Conservation (phyloP, 2,888 invertebrate species). For the Nycteola revayana region DNA sequence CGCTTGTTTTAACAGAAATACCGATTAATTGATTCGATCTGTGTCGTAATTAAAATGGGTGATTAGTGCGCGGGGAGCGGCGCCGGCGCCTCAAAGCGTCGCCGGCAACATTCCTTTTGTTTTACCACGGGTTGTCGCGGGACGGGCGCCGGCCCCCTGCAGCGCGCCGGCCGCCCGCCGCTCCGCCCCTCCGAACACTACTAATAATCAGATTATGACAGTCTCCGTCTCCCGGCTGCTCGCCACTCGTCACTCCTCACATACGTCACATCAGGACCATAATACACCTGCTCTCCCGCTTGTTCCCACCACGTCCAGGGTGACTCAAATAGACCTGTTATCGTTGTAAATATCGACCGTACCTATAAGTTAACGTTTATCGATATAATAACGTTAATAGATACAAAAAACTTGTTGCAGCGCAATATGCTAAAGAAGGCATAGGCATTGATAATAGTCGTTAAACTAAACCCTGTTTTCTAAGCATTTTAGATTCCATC, state of each 20-base stretch:
- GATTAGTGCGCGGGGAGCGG: conserved; percentile 78
- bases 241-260: conserved; percentile 60
- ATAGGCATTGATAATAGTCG: too few species aligned
- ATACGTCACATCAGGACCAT: too few species aligned
- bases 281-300: too few species aligned
- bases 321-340: too few species aligned
- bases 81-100: conserved; percentile 82
- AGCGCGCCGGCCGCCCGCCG: conserved; percentile 69
- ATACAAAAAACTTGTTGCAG: too few species aligned
- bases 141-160: conserved; percentile 80
- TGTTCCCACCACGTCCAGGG: too few species aligned
- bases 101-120: conserved; percentile 81
- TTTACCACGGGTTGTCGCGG: conserved; percentile 77
- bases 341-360: too few species aligned
- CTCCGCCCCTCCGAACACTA: conserved; percentile 73
- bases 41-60: conserved; percentile 82
- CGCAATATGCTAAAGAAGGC: too few species aligned
- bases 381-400: too few species aligned
- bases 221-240: conserved; percentile 58
- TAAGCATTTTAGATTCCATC: too few species aligned
- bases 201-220: conserved; percentile 81
- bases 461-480: too few species aligned
- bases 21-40: conserved; percentile 82
- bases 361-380: too few species aligned
- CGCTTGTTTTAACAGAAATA: conserved; percentile 79